Evolutionary conservation across 1,140 invertebrate genomes (phyloP).

Genomic region (Drosophila asahinai): DNA sequence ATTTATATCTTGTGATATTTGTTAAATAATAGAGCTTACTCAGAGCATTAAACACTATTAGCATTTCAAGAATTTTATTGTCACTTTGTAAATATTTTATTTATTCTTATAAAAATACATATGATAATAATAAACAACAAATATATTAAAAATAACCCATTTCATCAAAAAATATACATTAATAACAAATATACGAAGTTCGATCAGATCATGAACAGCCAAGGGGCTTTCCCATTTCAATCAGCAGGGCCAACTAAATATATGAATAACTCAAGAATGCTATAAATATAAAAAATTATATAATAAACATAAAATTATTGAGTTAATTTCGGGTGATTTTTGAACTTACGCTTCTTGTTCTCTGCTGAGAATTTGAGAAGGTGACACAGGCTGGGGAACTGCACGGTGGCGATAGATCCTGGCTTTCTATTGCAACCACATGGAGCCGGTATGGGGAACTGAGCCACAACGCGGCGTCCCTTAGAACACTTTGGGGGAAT

Average conservation of each 20-base stretch:
- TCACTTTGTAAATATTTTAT: too few species aligned
- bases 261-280: slow-evolving; percentile 25
- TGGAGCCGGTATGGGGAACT: slow-evolving; percentile 25
- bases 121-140: neutral
- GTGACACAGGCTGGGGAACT: slow-evolving; percentile 17
- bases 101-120: too few species aligned
- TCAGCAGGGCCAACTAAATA: neutral
- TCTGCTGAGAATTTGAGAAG: slow-evolving; percentile 23
- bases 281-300: neutral
- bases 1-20: too few species aligned
- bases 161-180: neutral
- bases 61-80: too few species aligned
- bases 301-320: too few species aligned
- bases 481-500: slow-evolving; percentile 9
- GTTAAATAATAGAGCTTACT: too few species aligned
- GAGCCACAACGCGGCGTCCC: slow-evolving; percentile 13
- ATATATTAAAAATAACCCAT: too few species aligned
- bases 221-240: neutral
- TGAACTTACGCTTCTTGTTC: slow-evolving; percentile 23
- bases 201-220: neutral
- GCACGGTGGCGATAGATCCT: slow-evolving; percentile 21
- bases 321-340: neutral
- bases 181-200: neutral
- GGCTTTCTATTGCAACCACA: slow-evolving; percentile 36
- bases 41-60: too few species aligned